Percentiles rank a stretch among this genome's conserved stretches.
Evolutionary conservation across 2,888 invertebrate species (phyloP).

Genomic region (Listrodromus nycthemerus): DNA sequence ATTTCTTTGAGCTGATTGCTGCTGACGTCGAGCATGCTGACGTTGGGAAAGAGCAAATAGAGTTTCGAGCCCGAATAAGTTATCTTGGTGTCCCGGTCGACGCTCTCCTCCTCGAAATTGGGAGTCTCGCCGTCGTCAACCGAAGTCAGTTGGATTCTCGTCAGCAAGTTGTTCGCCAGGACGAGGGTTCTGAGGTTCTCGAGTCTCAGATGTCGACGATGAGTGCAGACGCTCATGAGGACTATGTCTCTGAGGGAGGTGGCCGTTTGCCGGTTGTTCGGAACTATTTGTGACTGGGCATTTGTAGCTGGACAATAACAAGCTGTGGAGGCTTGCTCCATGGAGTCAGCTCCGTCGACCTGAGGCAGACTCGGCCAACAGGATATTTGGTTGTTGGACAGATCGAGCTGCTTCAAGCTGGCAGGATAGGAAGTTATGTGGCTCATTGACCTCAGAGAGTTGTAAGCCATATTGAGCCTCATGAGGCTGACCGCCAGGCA

Average conservation of each 20-base stretch:
- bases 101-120: slow-evolving; percentile 86
- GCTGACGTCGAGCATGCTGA: slow-evolving; percentile 97
- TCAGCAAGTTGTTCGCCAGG: slow-evolving; percentile 94
- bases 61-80: slow-evolving; percentile 77
- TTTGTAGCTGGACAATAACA: slow-evolving; percentile 88
- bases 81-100: slow-evolving; percentile 79
- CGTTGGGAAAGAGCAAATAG: slow-evolving; percentile 93
- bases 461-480: slow-evolving; percentile 96
- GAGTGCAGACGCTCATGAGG: slow-evolving; percentile 92
- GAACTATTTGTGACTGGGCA: slow-evolving; percentile 78
- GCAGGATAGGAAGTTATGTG: slow-evolving; percentile 95
- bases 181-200: slow-evolving; percentile 93
- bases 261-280: slow-evolving; percentile 83
- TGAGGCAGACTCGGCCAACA: slow-evolving; percentile 95
- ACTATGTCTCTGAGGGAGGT: slow-evolving; percentile 90
- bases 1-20: slow-evolving; percentile 93
- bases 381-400: slow-evolving; percentile 96
- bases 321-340: slow-evolving; percentile 89
- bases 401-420: slow-evolving; percentile 94
- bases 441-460: slow-evolving; percentile 87
- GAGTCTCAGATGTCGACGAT: slow-evolving; percentile 93
- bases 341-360: slow-evolving; percentile 87
- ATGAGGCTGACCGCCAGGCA: slow-evolving; percentile 95
- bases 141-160: slow-evolving; percentile 92
- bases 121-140: slow-evolving; percentile 91